Evolutionary conservation across 2,113 vertebrate species (phyloP).

Genomic region (Macrotis lagotis): DNA sequence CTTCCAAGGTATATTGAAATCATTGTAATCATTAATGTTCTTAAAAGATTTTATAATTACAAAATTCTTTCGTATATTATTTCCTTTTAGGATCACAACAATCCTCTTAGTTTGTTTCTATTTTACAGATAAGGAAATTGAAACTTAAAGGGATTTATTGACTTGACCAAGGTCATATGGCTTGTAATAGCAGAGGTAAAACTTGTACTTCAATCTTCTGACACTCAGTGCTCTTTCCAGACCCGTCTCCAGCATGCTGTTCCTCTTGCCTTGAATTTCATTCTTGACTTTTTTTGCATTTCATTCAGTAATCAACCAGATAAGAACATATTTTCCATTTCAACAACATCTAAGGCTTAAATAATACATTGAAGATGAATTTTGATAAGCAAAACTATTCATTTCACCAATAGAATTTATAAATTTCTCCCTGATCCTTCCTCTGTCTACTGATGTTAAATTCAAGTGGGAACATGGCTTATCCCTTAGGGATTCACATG

Average conservation of each 20-base stretch:
- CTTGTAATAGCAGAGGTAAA: not conserved
- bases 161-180: not conserved
- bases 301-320: not conserved
- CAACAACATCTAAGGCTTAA: not conserved
- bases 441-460: not conserved
- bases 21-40: not conserved
- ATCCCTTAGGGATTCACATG: not conserved
- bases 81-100: no score
- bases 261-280: not conserved
- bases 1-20: not conserved
- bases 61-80: not conserved
- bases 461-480: not conserved
- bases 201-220: not conserved
- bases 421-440: not conserved
- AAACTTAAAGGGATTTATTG: not conserved
- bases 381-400: not conserved
- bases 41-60: not conserved
- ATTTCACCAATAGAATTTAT: not conserved
- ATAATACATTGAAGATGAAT: not conserved
- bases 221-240: not conserved
- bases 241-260: not conserved
- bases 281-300: not conserved
- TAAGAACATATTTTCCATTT: not conserved
- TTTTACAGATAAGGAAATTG: not conserved
- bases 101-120: not conserved